phyloP scores from a whole-genome alignment of 1,140 invertebrate genomes.

The Spodoptera frugiperda region DNA sequence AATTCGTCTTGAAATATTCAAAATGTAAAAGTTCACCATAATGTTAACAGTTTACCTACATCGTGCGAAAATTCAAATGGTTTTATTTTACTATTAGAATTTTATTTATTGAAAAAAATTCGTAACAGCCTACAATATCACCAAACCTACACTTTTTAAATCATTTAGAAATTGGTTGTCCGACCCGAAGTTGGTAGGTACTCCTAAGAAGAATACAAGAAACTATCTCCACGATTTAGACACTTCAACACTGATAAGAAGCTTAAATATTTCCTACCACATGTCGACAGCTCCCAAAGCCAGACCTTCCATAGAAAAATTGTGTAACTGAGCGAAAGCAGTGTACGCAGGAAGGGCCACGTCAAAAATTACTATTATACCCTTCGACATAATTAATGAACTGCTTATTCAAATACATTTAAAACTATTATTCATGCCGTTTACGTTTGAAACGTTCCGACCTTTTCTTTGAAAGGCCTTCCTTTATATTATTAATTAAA shows the following conservation, averaged over 20 bases:
- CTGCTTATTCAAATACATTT: slow-evolving; percentile 85
- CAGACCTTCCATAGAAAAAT: slow-evolving; percentile 66
- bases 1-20: too few relatives aligned
- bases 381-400: slow-evolving; percentile 82
- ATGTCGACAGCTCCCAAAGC: slow-evolving; percentile 52
- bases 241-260: not conserved
- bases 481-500: slow-evolving; percentile 81
- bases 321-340: slow-evolving; percentile 79
- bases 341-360: slow-evolving; percentile 82
- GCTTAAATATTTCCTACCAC: slow-evolving; percentile 11
- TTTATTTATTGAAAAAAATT: too few relatives aligned
- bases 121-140: too few relatives aligned
- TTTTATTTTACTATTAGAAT: too few relatives aligned
- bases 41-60: too few relatives aligned
- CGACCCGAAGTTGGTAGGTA: too few relatives aligned
- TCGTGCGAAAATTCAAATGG: too few relatives aligned
- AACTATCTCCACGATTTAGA: too few relatives aligned
- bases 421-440: slow-evolving; percentile 86
- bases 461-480: slow-evolving; percentile 78
- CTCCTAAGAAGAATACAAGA: too few relatives aligned
- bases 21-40: too few relatives aligned
- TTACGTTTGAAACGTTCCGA: slow-evolving; percentile 83
- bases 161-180: too few relatives aligned
- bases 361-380: slow-evolving; percentile 85
- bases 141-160: too few relatives aligned